Evolutionary conservation across 2,888 invertebrate genomes (phyloP), one percentile per base, ranked within the genome.

Genomic region (Xylocampa areola): DNA sequence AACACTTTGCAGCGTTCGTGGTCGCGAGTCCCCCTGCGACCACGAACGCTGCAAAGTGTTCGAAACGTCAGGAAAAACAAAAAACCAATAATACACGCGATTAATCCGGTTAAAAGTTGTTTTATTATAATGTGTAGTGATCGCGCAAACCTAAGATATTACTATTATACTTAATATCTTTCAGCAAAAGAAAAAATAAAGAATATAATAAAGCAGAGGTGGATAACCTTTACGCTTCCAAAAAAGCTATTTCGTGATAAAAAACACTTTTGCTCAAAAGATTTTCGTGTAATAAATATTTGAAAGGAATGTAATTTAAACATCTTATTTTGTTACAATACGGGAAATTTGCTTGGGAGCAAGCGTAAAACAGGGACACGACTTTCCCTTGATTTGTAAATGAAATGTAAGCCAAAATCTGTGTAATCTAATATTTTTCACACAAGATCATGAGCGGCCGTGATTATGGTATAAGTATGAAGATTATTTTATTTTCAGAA

Each of bases 381-480:
- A 44, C n/a, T 33, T 39, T 4, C 13, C 33, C 43, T 64, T 58
- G 59, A 55, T 63, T 66, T 43, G 37, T 58, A 50, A 51, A 47
- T 8, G 30, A 32, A 49, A 49, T 44, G 29, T 43, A 39, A 64
- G 14, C 35, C 48, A 51, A 57, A 66, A 61, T 14, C 58, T 33
- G 44, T 58, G 63, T 69, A 62, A 64, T 73, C 43, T 61, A 57
- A 73, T 73, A 69, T 73, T 69, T 61, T 64, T 48, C 39, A 48
- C 25, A 54, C 21, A 8, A 50, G 69, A 53, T 67, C 58, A 43
- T 45, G 35, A 43, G 10, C 16, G 40, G 48, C 33, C 48, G 40
- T 69, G 64, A 73, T 69, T 72, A 66, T 73, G 53, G 37, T 61
- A 63, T 25, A 1, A 2, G 52, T n/a, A 44, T n/a, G 41, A 32